These are phyloP conservation scores for Propithecus coquereli DNA, from an alignment of 2,113 vertebrate genomes.

Conservation along the genomic window DNA sequence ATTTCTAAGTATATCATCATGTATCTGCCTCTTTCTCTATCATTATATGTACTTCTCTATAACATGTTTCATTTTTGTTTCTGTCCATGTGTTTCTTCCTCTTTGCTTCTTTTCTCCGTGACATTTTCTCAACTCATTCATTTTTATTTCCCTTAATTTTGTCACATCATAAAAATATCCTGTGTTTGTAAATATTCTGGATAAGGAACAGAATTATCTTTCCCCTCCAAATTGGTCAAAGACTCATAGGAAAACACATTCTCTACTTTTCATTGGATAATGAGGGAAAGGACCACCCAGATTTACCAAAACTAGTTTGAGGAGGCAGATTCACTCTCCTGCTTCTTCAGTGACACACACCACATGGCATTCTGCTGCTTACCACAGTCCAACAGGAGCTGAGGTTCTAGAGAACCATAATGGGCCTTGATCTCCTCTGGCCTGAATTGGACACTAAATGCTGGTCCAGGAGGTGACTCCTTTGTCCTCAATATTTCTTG, in stretches of 20 bases:
- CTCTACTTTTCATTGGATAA: background rate
- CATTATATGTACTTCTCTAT: background rate
- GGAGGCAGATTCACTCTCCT: background rate
- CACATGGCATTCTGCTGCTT: background rate
- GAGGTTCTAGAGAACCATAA: background rate
- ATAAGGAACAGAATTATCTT: background rate
- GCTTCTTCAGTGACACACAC: background rate
- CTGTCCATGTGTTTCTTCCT: background rate
- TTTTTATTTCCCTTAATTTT: constrained; percentile 21
- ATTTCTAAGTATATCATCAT: background rate
- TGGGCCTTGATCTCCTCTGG: background rate
- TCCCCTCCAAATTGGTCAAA: background rate
- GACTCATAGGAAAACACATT: background rate
- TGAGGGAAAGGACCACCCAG: background rate
- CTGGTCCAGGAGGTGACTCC: background rate
- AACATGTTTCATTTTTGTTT: background rate
- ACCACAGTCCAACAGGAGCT: background rate
- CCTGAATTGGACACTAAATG: background rate
- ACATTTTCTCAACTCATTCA: background rate
- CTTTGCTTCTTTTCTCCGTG: background rate
- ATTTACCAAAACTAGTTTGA: background rate
- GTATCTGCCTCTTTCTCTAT: background rate
- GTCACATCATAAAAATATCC: background rate
- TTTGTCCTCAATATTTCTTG: constrained; percentile 18
- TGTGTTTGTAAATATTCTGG: background rate